Evolutionary conservation across 1,140 invertebrate genomes (phyloP), one percentile per base, ranked within the genome.

Genomic region (Trichogramma pretiosum): DNA sequence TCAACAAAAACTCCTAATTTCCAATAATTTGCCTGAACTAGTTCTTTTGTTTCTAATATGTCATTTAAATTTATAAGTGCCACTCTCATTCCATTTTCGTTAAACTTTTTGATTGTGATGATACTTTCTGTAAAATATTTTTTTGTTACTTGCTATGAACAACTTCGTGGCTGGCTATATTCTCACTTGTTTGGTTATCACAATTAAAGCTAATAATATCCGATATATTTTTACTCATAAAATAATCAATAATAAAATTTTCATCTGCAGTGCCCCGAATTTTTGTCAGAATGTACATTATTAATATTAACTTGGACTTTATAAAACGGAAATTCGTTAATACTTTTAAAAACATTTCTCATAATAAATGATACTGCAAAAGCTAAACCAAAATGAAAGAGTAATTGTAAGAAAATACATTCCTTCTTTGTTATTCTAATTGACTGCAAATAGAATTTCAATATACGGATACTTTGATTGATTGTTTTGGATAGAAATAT

Each of bases 1-100:
- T 59, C 52, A 14, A 59, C 14, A n/a, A 57, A 56, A 5, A 60
- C 44, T 7, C 57, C 57, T 11, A 54, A 9, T 14, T 36, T 59
- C n/a, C 32, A 33, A 19, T 49, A 50, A 9, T 30, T 17, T 0
- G 47, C 42, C 2, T 33, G 5, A 5, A 59, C 28, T 16, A 54
- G 51, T 9, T 21, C 18, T 8, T 18, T 16, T 16, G 56, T 9
- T 18, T 56, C 5, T 7, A 44, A 11, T 16, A 24, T 32, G 1
- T 18, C 26, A 8, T 16, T 26, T 21, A 49, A 26, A 3, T 30
- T 47, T 11, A 34, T 52, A 23, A 56, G 33, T 1, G 46, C 37
- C 2, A 28, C 33, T 5, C 16, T 30, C 3, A 59, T 55, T 0
- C 47, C 50, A 1, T 8, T 33, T 4, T 39, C 32, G 9, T 18